Evolutionary conservation across 2,113 vertebrate species (phyloP), one percentile per base, ranked within the genome.

Genomic region (Oncorhynchus clarkii): DNA sequence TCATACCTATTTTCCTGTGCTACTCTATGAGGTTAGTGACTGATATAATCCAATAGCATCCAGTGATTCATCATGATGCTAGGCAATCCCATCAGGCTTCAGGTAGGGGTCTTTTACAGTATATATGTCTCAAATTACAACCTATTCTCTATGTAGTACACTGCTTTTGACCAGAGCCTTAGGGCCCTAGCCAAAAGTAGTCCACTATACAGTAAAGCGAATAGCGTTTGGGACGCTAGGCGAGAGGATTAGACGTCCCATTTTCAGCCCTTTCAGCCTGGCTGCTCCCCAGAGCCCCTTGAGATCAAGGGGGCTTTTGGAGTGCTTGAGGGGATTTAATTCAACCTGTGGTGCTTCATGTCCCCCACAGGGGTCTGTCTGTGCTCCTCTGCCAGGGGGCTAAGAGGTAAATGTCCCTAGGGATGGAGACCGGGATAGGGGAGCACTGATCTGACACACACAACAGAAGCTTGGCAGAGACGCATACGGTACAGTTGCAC

Each of bases 31-130:
- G 51, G 12, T 18, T 5, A 54, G 4, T 54, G 14, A 54, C 51
- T 54, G 16, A 54, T 54, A 83, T 85, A 85, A 87, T 88, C 86
- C 90, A 87, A 90, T 87, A 92, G 87, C 87, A 88, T 76, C 78
- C 76, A 78, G 89, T 78, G 87, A 88, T 83, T 86, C 88, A 86
- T 90, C 87, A 88, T 92, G 88, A 88, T 89, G 83, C 85, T 24
- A 78, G 51, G 13, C 51, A 45, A 54, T 78, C 78, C 86, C 78
- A 88, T 89, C 88, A 86, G 26, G 78, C 79, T 74, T 70, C 16
- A 54, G 51, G 51, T 54, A 5, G 72, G 76, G 70, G 73, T 77
- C 81, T 81, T 86, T 85, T 84, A 76, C 89, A 88, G 16, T 62
- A 16, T 62, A 16, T 62, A 1, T 11, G 14, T 54, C 51, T 16